Evolutionary conservation across 1,140 invertebrate genomes (phyloP).

Genomic region (Thaumatotibia leucotreta): DNA sequence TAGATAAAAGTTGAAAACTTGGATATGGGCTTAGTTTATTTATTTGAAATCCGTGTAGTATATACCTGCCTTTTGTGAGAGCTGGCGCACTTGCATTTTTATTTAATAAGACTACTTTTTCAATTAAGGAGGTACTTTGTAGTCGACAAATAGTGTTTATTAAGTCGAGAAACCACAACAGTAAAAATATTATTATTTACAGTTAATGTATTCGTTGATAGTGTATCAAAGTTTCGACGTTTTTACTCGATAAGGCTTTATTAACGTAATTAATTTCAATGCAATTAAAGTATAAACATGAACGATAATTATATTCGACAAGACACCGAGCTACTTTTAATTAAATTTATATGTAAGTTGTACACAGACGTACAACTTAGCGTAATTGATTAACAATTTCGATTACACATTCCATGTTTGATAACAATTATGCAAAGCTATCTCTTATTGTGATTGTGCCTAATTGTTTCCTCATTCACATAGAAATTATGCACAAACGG

Average conservation of each 20-base stretch:
- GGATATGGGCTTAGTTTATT: no score
- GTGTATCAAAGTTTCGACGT: neutral
- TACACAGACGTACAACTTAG: neutral
- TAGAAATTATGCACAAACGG: neutral
- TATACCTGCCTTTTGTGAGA: no score
- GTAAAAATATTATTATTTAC: no score
- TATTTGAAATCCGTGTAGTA: no score
- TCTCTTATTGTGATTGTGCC: neutral
- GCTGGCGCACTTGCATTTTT: no score
- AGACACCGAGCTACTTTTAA: neutral
- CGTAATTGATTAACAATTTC: neutral
- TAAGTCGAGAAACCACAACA: no score
- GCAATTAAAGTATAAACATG: neutral
- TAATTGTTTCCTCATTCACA: constrained; percentile 10
- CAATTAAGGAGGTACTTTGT: no score
- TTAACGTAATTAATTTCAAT: neutral
- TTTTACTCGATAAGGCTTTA: neutral
- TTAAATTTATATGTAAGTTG: neutral
- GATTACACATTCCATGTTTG: neutral
- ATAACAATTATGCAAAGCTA: neutral
- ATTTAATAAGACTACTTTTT: no score
- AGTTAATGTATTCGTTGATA: neutral
- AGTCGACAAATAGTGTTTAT: no score
- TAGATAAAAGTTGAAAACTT: no score
- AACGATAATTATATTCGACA: neutral